Evolutionary conservation across 2,797 vertebrate genomes (phyloP).

Genomic region (Malurus splendens): DNA sequence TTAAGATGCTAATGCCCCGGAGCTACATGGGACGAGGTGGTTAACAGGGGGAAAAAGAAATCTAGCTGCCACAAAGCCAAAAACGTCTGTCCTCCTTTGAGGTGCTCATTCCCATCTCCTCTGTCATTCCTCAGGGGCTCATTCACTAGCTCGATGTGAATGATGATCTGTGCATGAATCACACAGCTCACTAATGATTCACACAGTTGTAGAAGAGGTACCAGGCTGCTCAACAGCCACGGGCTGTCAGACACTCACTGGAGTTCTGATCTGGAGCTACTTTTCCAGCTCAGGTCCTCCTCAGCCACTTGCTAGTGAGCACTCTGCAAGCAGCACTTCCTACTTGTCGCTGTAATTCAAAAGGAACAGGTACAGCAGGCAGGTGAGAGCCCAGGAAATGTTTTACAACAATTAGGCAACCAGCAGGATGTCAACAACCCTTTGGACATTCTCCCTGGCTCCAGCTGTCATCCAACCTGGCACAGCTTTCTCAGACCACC

Average conservation of each 20-base stretch:
- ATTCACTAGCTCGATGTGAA: slow-evolving; percentile 40
- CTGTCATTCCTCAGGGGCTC: neutral
- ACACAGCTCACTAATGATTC: slow-evolving; percentile 43
- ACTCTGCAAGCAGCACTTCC: neutral
- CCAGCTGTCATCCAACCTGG: neutral
- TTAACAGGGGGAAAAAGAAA: neutral
- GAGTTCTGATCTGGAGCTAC: neutral
- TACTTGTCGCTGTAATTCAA: neutral
- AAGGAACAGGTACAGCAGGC: neutral
- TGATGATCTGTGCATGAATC: slow-evolving; percentile 42
- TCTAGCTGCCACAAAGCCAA: slow-evolving; percentile 11
- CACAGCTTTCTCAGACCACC: neutral
- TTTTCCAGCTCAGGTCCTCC: neutral
- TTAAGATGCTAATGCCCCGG: slow-evolving; percentile 51
- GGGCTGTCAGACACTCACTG: neutral
- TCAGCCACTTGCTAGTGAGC: neutral
- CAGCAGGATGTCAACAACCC: neutral
- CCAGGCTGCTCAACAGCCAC: neutral
- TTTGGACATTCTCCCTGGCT: neutral
- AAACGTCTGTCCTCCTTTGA: neutral
- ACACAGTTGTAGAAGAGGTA: neutral
- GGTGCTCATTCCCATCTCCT: neutral
- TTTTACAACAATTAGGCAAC: neutral
- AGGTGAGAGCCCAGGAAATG: neutral
- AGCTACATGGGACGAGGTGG: neutral